These are phyloP conservation scores for Zalophus californianus DNA, from an alignment of 2,797 vertebrate species.

Conservation along the genomic window DNA sequence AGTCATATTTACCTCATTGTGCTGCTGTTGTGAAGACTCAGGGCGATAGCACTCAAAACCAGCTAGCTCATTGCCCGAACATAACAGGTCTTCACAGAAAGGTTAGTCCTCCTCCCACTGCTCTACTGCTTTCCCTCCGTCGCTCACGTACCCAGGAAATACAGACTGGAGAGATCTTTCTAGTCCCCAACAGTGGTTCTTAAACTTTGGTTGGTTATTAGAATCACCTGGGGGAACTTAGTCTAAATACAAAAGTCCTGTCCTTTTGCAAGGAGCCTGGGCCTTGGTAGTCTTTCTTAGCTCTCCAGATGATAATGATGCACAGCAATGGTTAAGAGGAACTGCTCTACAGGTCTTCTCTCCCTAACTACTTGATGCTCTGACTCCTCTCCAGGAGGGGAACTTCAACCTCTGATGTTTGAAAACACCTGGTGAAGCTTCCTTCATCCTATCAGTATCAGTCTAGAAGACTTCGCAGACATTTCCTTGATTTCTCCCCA, in stretches of 20 bases:
- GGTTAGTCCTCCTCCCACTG: neutral
- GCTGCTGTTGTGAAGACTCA: neutral
- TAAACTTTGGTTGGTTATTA: neutral
- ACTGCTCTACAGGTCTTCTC: neutral
- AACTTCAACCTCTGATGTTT: neutral
- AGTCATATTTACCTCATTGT: neutral
- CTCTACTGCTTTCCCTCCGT: neutral
- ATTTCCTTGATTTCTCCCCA: conserved; percentile 36
- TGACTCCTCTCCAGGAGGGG: neutral
- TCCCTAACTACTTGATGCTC: neutral
- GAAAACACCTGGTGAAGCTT: neutral
- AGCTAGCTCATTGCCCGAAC: neutral
- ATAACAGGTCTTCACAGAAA: neutral
- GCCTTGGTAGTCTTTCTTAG: neutral
- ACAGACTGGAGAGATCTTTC: neutral
- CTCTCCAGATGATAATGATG: neutral
- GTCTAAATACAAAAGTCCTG: neutral
- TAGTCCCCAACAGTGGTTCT: neutral
- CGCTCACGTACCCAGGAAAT: neutral
- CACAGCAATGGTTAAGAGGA: neutral
- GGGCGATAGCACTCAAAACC: neutral
- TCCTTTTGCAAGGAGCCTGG: neutral
- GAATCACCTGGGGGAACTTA: conserved; percentile 16
- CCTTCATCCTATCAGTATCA: neutral
- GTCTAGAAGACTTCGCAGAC: neutral